Evolutionary conservation across 2,797 vertebrate genomes (phyloP).

Genomic region (Enteromius argenteus): DNA sequence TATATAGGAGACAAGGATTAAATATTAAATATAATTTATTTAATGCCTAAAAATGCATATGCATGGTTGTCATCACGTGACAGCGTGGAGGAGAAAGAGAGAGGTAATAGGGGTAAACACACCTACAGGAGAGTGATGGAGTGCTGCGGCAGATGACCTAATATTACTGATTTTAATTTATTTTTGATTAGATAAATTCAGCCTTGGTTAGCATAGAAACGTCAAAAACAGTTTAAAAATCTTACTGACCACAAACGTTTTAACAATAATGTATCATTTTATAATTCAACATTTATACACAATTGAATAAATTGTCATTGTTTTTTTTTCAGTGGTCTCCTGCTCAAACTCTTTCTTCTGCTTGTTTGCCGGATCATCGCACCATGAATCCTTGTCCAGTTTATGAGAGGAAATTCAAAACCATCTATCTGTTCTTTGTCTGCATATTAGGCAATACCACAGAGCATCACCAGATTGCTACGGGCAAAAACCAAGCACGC

Average conservation of each 20-base stretch:
- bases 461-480: conserved; percentile 78
- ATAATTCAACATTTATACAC: neutral
- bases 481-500: conserved; percentile 82
- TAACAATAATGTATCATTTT: neutral
- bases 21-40: too few species aligned
- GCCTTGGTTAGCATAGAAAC: neutral
- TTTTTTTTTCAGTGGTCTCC: conserved; percentile 77
- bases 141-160: too few species aligned
- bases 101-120: too few species aligned
- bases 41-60: too few species aligned
- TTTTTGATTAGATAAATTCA: neutral
- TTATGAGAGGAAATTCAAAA: conserved; percentile 79
- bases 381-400: conserved; percentile 95
- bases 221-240: neutral
- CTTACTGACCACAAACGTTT: neutral
- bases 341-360: conserved; percentile 71
- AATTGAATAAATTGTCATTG: neutral
- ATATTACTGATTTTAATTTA: too few species aligned
- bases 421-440: conserved; percentile 90
- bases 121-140: too few species aligned
- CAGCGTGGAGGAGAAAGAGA: too few species aligned
- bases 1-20: too few species aligned
- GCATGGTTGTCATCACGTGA: too few species aligned
- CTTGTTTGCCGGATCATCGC: conserved; percentile 76
- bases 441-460: conserved; percentile 77